Evolutionary conservation across 2,797 vertebrate genomes (phyloP).

Genomic region (Onychomys arenicola): DNA sequence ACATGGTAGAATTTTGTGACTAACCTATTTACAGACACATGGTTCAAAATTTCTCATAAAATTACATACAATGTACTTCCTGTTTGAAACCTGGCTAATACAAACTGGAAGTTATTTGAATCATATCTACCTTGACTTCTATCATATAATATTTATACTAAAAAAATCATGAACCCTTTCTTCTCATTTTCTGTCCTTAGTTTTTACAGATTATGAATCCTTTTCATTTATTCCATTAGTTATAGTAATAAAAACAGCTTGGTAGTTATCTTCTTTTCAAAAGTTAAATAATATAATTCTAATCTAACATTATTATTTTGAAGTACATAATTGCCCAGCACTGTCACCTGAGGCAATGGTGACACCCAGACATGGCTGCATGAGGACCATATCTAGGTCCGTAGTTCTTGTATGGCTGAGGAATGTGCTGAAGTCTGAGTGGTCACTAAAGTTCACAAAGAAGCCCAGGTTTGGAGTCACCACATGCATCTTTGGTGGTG

Average conservation of each 20-base stretch:
- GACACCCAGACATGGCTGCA: neutral
- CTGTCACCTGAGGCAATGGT: neutral
- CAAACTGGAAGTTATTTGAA: neutral
- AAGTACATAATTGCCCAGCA: neutral
- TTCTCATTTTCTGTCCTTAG: neutral
- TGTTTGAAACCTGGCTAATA: neutral
- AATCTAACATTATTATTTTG: neutral
- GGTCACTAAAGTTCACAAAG: neutral
- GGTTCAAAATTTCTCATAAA: neutral
- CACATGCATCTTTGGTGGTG: neutral
- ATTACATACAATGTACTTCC: neutral
- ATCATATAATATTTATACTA: neutral
- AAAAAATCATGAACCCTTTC: neutral
- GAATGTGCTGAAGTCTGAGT: neutral
- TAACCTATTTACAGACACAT: neutral
- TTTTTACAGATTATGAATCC: neutral
- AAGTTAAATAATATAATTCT: neutral
- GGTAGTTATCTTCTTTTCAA: neutral
- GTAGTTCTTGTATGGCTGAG: neutral
- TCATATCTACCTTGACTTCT: neutral
- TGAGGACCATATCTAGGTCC: neutral
- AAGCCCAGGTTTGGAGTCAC: neutral
- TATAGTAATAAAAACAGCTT: too few species aligned
- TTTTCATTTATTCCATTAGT: neutral
- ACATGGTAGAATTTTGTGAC: neutral